phyloP scores from a whole-genome alignment of 1,140 invertebrate genomes.

The Lerema accius region DNA sequence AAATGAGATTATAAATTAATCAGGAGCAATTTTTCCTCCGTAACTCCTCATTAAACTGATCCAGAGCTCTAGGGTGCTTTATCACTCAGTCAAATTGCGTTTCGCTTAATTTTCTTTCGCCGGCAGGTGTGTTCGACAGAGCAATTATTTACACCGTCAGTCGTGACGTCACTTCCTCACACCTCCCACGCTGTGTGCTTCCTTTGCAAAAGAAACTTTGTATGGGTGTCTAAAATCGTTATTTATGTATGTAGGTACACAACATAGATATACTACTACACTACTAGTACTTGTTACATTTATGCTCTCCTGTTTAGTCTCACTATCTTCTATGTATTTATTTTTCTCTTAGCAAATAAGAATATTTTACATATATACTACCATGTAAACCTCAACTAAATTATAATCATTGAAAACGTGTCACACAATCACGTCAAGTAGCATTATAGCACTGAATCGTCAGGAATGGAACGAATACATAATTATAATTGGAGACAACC shows the following conservation, averaged over 20 bases:
- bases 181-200: slow-evolving; percentile 46
- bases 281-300: too few relatives aligned
- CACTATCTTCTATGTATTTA: too few relatives aligned
- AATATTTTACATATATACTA: too few relatives aligned
- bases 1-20: slow-evolving; percentile 76
- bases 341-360: too few relatives aligned
- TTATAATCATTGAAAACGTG: slow-evolving; percentile 17
- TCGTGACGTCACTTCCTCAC: slow-evolving; percentile 67
- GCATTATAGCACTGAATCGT: slow-evolving; percentile 17
- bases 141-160: slow-evolving; percentile 81
- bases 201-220: slow-evolving; percentile 60
- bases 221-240: slow-evolving; percentile 60
- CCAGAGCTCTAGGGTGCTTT: slow-evolving; percentile 75
- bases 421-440: slow-evolving; percentile 21
- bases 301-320: slow-evolving; percentile 50
- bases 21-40: slow-evolving; percentile 76
- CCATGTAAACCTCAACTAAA: too few relatives aligned
- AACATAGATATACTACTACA: too few relatives aligned
- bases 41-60: slow-evolving; percentile 79
- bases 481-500: slow-evolving; percentile 56
- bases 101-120: slow-evolving; percentile 82
- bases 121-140: slow-evolving; percentile 82
- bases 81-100: slow-evolving; percentile 83
- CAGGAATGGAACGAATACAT: slow-evolving; percentile 27
- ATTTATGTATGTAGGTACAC: slow-evolving; percentile 53